Evolutionary conservation across 1,140 invertebrate species (phyloP), one percentile per base, ranked within the genome.

Genomic region (Drosophila santomea): DNA sequence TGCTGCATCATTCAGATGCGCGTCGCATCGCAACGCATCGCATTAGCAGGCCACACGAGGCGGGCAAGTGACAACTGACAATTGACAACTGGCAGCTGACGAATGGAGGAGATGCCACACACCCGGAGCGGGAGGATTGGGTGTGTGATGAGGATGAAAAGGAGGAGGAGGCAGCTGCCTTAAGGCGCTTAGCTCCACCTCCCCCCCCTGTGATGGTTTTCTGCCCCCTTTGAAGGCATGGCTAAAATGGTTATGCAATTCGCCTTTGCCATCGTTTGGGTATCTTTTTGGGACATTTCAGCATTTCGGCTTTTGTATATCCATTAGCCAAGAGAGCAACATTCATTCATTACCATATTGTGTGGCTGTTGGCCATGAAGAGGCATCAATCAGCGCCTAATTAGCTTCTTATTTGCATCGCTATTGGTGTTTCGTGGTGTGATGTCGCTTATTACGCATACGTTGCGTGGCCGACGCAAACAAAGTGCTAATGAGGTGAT

Each of bases 11-110:
- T 83, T 83, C 62, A 82, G 72, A 74, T 82, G 74, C 59, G 79
- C 79, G 59, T 64, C 80, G 66, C 79, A 64, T 45, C 57, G 74
- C 62, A 82, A 62, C 67, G 50, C 77, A 72, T 66, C 62, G 77
- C 76, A 84, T 84, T 85, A 84, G 77, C 73, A 84, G 77, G 77
- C 81, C 81, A 69, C 81, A 84, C 60, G 72, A 80, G 73, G 73
- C 81, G 74, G 54, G 62, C 77, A 85, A 80, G 62, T 84, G 81
- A 84, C 77, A 85, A 84, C 81, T 79, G 80, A 83, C 80, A 83
- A 74, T 45, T 73, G 77, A 85, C 76, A 56, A 62, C 52, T 62
- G 52, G 39, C 48, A 63, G 59, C 64, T 54, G 55, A 69, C 41
- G 67, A 69, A 52, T 48, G 64, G 10, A 4, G 25, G 25, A 25